Evolutionary conservation across 2,797 vertebrate genomes (phyloP).

Genomic region (Syngnathus rostellatus): DNA sequence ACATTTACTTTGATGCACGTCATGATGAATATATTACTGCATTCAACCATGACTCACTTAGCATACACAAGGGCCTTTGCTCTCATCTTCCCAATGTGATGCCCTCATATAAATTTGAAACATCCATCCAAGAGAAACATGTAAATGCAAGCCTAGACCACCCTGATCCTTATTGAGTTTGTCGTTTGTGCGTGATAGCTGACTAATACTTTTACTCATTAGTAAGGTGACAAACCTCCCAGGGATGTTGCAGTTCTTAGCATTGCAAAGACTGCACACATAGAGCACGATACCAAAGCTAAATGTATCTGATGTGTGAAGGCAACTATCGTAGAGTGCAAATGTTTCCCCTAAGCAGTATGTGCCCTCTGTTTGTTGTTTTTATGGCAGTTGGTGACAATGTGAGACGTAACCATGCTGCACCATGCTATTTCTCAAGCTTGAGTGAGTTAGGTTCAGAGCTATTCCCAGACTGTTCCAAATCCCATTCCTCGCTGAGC

Average conservation of each 20-base stretch:
- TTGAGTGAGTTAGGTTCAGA: constrained; percentile 50
- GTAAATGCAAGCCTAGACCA: constrained; percentile 6
- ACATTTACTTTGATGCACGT: background rate
- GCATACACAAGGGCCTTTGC: background rate
- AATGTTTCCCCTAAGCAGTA: constrained; percentile 57
- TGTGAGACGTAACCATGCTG: constrained; percentile 58
- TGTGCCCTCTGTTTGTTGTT: constrained; percentile 62
- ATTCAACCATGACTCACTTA: background rate
- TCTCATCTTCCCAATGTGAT: background rate
- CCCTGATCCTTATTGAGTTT: constrained; percentile 52
- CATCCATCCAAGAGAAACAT: background rate
- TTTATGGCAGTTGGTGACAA: constrained; percentile 62
- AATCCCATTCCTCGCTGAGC: constrained; percentile 44
- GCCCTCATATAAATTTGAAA: background rate
- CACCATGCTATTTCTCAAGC: constrained; percentile 53
- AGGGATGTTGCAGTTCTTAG: constrained; percentile 39
- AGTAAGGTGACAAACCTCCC: constrained; percentile 46
- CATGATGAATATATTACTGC: background rate
- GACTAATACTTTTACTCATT: constrained; percentile 52
- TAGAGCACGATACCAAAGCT: constrained; percentile 47
- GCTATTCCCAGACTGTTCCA: constrained; percentile 41
- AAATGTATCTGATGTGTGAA: constrained; percentile 53
- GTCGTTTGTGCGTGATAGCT: constrained; percentile 59
- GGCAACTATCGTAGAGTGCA: constrained; percentile 62
- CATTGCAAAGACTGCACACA: constrained; percentile 39